These are phyloP conservation scores for Albula goreensis DNA, from an alignment of 2,113 vertebrate genomes.

Conservation along the genomic window DNA sequence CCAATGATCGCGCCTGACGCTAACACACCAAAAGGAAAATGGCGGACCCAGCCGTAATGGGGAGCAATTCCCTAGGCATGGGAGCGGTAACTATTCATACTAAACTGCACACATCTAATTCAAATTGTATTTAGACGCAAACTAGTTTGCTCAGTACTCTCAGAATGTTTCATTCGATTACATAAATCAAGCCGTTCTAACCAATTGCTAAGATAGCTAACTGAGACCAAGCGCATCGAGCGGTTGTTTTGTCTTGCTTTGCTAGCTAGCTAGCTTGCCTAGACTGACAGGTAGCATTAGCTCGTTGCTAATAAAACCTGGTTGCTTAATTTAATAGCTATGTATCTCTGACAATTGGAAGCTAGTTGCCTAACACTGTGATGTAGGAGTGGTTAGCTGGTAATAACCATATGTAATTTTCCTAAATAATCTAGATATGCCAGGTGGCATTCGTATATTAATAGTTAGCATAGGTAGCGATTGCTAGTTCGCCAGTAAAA, in stretches of 20 bases:
- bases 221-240: not conserved
- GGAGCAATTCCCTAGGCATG: slow-evolving; percentile 8
- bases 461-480: too few species aligned
- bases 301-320: not conserved
- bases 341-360: not conserved
- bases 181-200: not conserved
- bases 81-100: not conserved
- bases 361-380: too few species aligned
- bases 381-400: not conserved
- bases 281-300: not conserved
- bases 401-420: too few species aligned
- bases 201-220: not conserved
- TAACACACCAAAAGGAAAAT: not conserved
- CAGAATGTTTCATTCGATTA: not conserved
- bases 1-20: not conserved
- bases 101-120: not conserved
- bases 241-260: not conserved
- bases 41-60: slow-evolving; percentile 21
- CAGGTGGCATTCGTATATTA: too few species aligned
- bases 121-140: not conserved
- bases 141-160: not conserved
- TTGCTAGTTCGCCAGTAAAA: too few species aligned
- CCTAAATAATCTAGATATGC: too few species aligned
- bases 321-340: not conserved
- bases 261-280: not conserved